Evolutionary conservation across 2,113 vertebrate genomes (phyloP).

Genomic region (Dicerorhinus sumatrensis): DNA sequence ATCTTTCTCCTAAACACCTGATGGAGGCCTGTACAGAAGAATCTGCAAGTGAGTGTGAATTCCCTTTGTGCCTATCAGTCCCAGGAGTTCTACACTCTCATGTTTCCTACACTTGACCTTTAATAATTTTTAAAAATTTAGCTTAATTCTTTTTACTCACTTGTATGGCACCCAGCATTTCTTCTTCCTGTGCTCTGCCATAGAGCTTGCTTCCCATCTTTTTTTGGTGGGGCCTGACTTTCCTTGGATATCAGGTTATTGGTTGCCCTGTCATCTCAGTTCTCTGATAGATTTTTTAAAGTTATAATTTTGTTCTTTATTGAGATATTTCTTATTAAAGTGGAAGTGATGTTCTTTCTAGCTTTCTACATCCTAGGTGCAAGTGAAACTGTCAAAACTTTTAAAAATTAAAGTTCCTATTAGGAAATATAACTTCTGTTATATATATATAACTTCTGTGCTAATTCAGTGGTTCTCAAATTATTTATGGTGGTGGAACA

Average conservation of each 20-base stretch:
- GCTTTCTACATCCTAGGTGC: neutral
- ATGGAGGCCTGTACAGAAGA: neutral
- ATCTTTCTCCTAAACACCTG: neutral
- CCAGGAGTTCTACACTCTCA: neutral
- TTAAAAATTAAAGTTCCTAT: neutral
- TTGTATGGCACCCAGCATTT: neutral
- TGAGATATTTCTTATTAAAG: neutral
- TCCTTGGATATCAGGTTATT: neutral
- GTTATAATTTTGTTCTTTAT: neutral
- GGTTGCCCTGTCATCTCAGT: neutral
- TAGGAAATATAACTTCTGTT: neutral
- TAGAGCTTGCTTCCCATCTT: neutral
- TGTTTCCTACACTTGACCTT: neutral
- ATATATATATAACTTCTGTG: neutral
- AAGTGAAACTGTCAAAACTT: neutral
- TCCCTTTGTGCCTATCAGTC: neutral
- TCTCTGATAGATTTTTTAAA: neutral
- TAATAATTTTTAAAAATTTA: neutral
- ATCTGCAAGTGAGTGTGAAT: neutral
- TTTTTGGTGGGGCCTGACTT: neutral
- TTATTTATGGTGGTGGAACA: neutral
- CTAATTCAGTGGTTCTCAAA: conserved; percentile 18
- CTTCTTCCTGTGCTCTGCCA: neutral
- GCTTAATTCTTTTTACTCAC: neutral
- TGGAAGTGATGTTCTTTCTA: neutral